Evolutionary conservation across 2,888 invertebrate genomes (phyloP), one percentile per base, ranked within the genome.

Genomic region (Drosophila diplacantha): DNA sequence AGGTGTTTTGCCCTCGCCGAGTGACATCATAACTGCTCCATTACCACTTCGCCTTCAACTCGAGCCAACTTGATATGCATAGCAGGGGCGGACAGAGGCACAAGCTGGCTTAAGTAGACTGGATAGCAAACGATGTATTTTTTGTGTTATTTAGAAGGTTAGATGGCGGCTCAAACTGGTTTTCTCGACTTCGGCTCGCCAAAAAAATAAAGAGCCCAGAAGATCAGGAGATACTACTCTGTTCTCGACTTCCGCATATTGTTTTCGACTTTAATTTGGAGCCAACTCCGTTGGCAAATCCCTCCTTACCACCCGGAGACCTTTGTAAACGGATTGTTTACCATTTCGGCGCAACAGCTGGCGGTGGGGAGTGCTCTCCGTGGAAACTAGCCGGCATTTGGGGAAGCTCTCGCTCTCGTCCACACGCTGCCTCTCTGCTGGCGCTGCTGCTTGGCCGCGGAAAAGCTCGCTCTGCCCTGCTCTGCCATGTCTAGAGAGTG

Each of bases 51-150:
- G 64, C 56, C 65, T 69, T 54, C 70, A 68, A 47, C 63, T 52
- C 70, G 62, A 49, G 60, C 67, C 69, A 78, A 78, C 82, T 81
- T 83, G 78, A 78, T 78, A 78, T 78, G 84, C 84, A 75, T 73
- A 83, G 75, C 78, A 83, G 75, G 83, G 78, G 83, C 84, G 82
- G 69, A 37, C 69, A 80, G 69, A 32, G 52, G 37, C 20, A 12
- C 35, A 55, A 73, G 24, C 49, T 60, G 51, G 75, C 78, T 69
- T 83, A 78, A 78, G 67, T 78, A 75, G 83, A 78, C 73, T 78
- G 81, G 68, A 72, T 55, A 69, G 71, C 58, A 44, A 67, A 51
- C 51, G 38, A 34, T 20, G 44, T 44, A 29, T 26, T 26, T 24
- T 43, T 44, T 29, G n/a, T 44, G 34, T 50, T 62, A 70, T 69